Evolutionary conservation across 1,140 invertebrate genomes (phyloP).

Genomic region (Hyles vespertilio): DNA sequence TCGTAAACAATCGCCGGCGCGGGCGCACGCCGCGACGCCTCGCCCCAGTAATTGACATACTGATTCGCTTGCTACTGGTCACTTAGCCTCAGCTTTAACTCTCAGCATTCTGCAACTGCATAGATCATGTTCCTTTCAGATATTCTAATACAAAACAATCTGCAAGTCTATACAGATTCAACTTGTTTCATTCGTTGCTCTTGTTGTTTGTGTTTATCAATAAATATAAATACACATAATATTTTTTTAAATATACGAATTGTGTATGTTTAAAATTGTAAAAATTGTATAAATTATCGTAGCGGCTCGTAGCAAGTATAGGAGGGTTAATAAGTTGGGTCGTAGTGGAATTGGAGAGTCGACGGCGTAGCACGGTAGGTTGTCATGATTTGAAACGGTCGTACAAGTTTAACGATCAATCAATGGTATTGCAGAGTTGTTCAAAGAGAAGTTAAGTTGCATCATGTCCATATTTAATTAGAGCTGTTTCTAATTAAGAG

Average conservation of each 20-base stretch:
- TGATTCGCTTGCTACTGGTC: slow-evolving; percentile 27
- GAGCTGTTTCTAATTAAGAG: slow-evolving; percentile 49
- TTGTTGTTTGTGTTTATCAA: no score
- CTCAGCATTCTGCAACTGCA: background rate
- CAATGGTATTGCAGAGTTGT: slow-evolving; percentile 17
- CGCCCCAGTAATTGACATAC: slow-evolving; percentile 42
- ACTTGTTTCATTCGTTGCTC: no score
- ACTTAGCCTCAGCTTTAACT: slow-evolving; percentile 14
- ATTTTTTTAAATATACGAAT: no score
- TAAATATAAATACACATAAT: no score
- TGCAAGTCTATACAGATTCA: no score
- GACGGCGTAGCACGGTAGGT: slow-evolving; percentile 14
- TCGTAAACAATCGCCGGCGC: slow-evolving; percentile 68
- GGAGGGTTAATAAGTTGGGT: no score
- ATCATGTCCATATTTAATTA: slow-evolving; percentile 40
- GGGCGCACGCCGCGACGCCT: slow-evolving; percentile 59
- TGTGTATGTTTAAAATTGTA: background rate
- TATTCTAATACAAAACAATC: slow-evolving; percentile 3
- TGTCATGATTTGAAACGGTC: slow-evolving; percentile 12
- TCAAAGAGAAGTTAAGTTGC: slow-evolving; percentile 11
- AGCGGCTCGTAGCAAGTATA: slow-evolving; percentile 8
- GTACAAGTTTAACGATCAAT: slow-evolving; percentile 24
- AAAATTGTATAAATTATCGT: background rate
- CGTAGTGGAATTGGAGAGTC: no score
- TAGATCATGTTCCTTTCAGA: slow-evolving; percentile 2